These are phyloP conservation scores for Eupleurogrammus muticus DNA, from an alignment of 2,797 vertebrate species.

Conservation along the genomic window DNA sequence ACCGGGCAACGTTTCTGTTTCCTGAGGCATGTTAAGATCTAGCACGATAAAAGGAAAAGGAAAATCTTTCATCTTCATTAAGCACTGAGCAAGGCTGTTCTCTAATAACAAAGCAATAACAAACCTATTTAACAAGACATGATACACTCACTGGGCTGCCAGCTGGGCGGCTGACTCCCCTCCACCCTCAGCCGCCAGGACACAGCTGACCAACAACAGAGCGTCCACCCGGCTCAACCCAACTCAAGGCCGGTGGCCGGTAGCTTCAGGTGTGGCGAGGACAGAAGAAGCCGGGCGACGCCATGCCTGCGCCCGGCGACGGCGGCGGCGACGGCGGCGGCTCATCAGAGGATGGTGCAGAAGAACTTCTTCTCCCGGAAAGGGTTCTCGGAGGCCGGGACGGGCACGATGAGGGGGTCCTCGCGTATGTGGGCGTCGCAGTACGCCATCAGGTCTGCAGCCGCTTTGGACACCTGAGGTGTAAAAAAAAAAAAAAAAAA, in stretches of 20 bases:
- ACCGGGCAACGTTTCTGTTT: constrained; percentile 73
- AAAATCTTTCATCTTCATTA: constrained; percentile 80
- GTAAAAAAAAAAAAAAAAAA: no score
- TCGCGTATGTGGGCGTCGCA: constrained; percentile 96
- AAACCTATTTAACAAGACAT: constrained; percentile 86
- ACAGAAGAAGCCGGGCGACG: constrained; percentile 78
- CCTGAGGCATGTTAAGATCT: constrained; percentile 79
- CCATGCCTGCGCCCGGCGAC: constrained; percentile 66
- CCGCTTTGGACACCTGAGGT: constrained; percentile 94
- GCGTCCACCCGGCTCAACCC: constrained; percentile 76
- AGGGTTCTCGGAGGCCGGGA: constrained; percentile 98
- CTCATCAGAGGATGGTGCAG: constrained; percentile 95
- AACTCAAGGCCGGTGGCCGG: constrained; percentile 75
- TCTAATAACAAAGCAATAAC: constrained; percentile 87
- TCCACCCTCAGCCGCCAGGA: constrained; percentile 75
- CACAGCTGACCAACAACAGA: constrained; percentile 78
- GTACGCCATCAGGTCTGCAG: constrained; percentile 97
- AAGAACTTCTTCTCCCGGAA: constrained; percentile 99
- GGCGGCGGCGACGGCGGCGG: constrained; percentile 35
- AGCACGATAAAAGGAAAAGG: constrained; percentile 69
- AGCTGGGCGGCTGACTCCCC: constrained; percentile 74
- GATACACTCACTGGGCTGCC: constrained; percentile 80
- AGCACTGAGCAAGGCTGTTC: constrained; percentile 84
- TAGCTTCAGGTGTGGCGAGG: constrained; percentile 81
- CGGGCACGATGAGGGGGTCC: constrained; percentile 96